Evolutionary conservation across 2,888 invertebrate species (phyloP), one percentile per base, ranked within the genome.

Genomic region (Cheilosia grossa): DNA sequence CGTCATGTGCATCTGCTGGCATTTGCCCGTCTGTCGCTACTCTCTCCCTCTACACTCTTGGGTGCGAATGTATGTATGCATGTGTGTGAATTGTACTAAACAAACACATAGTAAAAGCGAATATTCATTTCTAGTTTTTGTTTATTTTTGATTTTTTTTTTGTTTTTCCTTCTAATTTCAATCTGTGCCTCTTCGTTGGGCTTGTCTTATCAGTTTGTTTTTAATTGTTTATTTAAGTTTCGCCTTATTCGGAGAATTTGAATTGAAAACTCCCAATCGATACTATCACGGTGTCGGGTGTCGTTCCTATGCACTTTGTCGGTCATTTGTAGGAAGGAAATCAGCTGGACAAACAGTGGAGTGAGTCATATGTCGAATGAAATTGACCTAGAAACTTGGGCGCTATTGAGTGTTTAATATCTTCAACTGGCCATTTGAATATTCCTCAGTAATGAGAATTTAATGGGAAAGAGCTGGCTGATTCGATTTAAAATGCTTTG

Each of bases 71-170:
- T 51, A 4, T 27, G 1, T 27, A 6, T 27, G n/a, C 3, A 24
- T 44, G 2, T 47, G 33, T 72, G 10, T 3, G 10, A 7, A 17
- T 53, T 19, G 19, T 10, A 44, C 56, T 44, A 56, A 44, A 56
- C 54, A 67, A 67, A 67, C 13, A 37, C 37, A 37, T 56, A 56
- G 21, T 15, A 19, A 4, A 67, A 44, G 44, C 21, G 44, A 56
- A 56, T 56, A 67, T 30, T 42, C 42, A 56, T 67, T 67, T 67
- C 30, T 56, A 67, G 27, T 67, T 67, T 33, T 67, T 54, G 27
- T 30, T 17, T 44, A 17, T 42, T 42, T 58, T 58, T 58, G 21
- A 15, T 56, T 37, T 15, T 44, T 6, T 44, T n/a, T 7, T 15
- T 17, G n/a, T n/a, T n/a, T n/a, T n/a, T n/a, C n/a, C n/a, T 49